Percentiles rank a stretch among this genome's conserved stretches.
Evolutionary conservation across 2,113 vertebrate genomes (phyloP).

Genomic region (Theristicus caerulescens): DNA sequence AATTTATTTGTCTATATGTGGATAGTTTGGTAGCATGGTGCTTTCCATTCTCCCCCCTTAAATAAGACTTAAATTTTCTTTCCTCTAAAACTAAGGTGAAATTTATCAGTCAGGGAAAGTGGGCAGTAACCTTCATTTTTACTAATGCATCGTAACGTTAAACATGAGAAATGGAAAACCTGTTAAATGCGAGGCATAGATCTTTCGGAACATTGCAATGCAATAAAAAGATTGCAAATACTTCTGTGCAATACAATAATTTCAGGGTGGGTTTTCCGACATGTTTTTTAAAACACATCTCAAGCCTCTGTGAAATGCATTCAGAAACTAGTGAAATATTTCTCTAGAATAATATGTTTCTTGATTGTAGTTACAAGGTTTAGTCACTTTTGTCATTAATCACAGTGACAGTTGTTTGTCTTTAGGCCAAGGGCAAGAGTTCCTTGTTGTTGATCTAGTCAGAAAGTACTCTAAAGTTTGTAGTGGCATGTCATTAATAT

Average conservation of each 20-base stretch:
- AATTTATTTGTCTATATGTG: background rate
- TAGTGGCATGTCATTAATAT: conserved; percentile 84
- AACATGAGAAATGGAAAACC: background rate
- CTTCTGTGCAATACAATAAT: background rate
- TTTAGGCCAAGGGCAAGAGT: conserved; percentile 83
- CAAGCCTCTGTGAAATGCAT: conserved; percentile 18
- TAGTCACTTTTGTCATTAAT: conserved; percentile 89
- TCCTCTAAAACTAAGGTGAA: background rate
- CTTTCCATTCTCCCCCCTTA: background rate
- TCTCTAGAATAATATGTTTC: conserved; percentile 64
- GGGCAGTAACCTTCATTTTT: background rate
- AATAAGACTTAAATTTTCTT: background rate
- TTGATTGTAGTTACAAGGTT: conserved; percentile 86
- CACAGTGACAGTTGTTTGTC: conserved; percentile 81
- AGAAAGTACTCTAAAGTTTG: conserved; percentile 67
- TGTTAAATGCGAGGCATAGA: background rate
- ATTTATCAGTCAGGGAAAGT: background rate
- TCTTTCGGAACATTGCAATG: background rate
- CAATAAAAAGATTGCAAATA: background rate
- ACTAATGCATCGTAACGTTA: background rate
- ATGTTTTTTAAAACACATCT: conserved; percentile 30
- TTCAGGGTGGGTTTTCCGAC: conserved; percentile 17
- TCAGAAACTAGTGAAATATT: conserved; percentile 58
- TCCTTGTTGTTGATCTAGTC: conserved; percentile 84
- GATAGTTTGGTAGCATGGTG: background rate